Evolutionary conservation across 1,140 invertebrate genomes (phyloP).

Genomic region (Chironomus tepperi): DNA sequence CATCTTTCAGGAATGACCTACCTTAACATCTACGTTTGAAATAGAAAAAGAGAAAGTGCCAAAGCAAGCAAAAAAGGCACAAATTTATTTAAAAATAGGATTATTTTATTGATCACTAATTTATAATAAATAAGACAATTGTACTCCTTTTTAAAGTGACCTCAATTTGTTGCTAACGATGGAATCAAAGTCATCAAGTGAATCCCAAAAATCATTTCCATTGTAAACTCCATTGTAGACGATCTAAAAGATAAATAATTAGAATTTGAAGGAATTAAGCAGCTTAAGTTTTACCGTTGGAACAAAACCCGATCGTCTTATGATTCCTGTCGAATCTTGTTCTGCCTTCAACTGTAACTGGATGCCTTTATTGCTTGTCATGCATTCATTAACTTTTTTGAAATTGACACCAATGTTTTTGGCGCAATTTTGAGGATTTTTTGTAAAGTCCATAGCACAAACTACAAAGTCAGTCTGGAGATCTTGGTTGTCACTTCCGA

Average conservation of each 20-base stretch:
- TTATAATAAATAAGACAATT: too few relatives aligned
- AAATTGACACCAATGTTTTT: constrained; percentile 24
- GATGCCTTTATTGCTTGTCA: constrained; percentile 38
- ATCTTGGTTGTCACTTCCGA: constrained; percentile 35
- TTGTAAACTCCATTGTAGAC: background rate
- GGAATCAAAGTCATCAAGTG: background rate
- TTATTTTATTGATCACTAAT: too few relatives aligned
- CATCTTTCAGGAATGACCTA: too few relatives aligned
- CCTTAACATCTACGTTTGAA: too few relatives aligned
- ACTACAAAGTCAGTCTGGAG: constrained; percentile 43
- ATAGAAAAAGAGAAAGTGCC: too few relatives aligned
- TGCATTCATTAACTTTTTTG: constrained; percentile 35
- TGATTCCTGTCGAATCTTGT: constrained; percentile 41
- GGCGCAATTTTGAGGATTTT: constrained; percentile 25
- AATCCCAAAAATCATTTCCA: background rate
- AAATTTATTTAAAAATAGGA: too few relatives aligned
- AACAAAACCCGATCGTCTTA: constrained; percentile 45
- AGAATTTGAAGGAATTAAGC: background rate
- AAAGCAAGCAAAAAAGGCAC: too few relatives aligned
- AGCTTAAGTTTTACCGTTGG: constrained; percentile 39
- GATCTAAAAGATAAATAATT: background rate
- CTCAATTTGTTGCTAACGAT: background rate
- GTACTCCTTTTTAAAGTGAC: too few relatives aligned
- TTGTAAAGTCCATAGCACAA: constrained; percentile 43
- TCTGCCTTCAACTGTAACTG: constrained; percentile 45